Evolutionary conservation across 2,888 invertebrate genomes (phyloP), one percentile per base, ranked within the genome.

Genomic region (Chrysodeixis includens): DNA sequence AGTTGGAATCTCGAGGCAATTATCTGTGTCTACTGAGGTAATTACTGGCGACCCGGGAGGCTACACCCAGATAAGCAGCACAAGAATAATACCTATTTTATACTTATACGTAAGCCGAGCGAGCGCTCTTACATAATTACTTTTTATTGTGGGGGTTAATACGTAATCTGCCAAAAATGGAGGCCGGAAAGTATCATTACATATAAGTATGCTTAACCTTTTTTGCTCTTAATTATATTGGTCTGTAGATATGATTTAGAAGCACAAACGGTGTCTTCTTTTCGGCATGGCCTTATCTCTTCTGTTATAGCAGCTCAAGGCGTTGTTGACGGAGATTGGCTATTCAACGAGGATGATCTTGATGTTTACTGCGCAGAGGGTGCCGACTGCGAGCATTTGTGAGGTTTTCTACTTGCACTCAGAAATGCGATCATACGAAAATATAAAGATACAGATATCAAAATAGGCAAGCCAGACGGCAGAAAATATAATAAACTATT

Each of bases 1-100:
- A 71, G 74, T 71, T 40, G 79, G 83, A 86, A 87, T 87, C 86
- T 86, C 85, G 66, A 79, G 87, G 86, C 87, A 86, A 91, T 91
- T 90, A 90, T 88, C 85, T 84, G 79, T 86, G 84, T 88, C 86
- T 89, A 86, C 87, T 84, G 82, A 69, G 82, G 81, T 88, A 89
- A 90, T 91, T 89, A 88, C 86, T 82, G 78, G 78, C 69, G 81
- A 82, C 83, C 79, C 76, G 66, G 63, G 76, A 75, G 83, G 81
- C 81, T 81, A 81, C 72, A 76, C 72, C 67, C 80, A 87, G 89
- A 90, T 91, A 90, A 91, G 86, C 86, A 54, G 62, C 52, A 51
- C 35, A 53, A 63, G 64, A 71, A 78, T 76, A 71, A 76, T 80
- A 66, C 60, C 61, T 66, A 71, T 68, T 71, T 63, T 71, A 71